A percentile compares a stretch with the other conserved stretches of the same genome.
Conservation (phyloP, 2,888 invertebrate species). For the Furcula furcula region DNA sequence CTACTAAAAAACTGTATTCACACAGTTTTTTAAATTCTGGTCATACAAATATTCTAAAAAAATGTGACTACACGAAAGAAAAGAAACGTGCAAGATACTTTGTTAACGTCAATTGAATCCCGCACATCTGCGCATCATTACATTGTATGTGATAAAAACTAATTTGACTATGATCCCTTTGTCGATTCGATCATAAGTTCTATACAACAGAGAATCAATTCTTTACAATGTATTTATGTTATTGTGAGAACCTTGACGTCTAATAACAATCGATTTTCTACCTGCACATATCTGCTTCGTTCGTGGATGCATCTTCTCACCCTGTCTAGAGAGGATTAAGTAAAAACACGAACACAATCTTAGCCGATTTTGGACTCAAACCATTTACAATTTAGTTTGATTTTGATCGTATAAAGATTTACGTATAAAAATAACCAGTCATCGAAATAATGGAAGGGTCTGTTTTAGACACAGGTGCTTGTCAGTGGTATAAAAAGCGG, state of each 20-base stretch:
- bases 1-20: too few species aligned
- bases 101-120: not conserved
- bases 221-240: constrained; percentile 46
- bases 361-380: constrained; percentile 8
- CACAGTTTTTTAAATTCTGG: too few species aligned
- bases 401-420: constrained; percentile 21
- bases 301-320: constrained; percentile 64
- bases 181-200: constrained; percentile 27
- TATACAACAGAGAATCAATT: constrained; percentile 31
- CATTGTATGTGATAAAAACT: constrained; percentile 33
- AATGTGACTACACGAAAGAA: too few species aligned
- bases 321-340: constrained; percentile 48
- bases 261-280: constrained; percentile 72
- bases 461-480: constrained; percentile 67
- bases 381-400: fast-evolving
- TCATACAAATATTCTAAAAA: too few species aligned
- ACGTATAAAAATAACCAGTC: constrained; percentile 67
- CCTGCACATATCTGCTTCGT: constrained; percentile 59
- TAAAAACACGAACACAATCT: constrained; percentile 30
- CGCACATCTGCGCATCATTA: constrained; percentile 15
- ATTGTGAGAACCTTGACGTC: constrained; percentile 46
- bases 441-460: constrained; percentile 60
- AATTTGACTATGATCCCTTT: constrained; percentile 42
- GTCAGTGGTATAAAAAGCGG: constrained; percentile 39
- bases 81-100: not conserved